Percentiles rank a stretch among this genome's conserved stretches.
Conservation (phyloP, 2,113 vertebrate species). For the Nothobranchius kuhntae region DNA sequence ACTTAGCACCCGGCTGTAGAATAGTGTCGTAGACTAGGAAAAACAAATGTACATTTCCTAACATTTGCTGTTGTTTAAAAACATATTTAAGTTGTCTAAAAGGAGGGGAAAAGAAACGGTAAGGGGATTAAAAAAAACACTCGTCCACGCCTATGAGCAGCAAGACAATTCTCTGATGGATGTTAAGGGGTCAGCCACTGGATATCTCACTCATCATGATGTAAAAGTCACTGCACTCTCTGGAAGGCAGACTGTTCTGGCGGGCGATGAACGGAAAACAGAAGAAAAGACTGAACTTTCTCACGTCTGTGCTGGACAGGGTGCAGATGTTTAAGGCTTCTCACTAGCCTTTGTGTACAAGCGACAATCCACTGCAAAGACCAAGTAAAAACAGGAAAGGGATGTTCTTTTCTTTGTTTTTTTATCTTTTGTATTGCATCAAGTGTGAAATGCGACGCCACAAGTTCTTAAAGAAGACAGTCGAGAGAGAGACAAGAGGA, state of each 20-base stretch:
- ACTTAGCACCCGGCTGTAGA: conserved; percentile 76
- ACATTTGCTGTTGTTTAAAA: conserved; percentile 77
- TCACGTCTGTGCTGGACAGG: conserved; percentile 73
- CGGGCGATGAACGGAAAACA: conserved; percentile 42
- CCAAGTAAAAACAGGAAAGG: conserved; percentile 75
- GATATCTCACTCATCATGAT: conserved; percentile 71
- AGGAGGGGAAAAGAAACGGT: conserved; percentile 37
- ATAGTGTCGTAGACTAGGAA: conserved; percentile 76
- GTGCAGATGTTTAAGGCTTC: conserved; percentile 69
- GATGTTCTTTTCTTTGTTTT: conserved; percentile 47
- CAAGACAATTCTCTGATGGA: conserved; percentile 62
- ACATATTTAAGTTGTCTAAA: conserved; percentile 78
- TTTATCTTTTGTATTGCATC: conserved; percentile 71
- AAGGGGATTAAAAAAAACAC: neutral
- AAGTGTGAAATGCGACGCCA: conserved; percentile 63
- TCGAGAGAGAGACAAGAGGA: conserved; percentile 37
- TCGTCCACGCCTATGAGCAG: conserved; percentile 60
- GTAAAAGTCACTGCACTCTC: conserved; percentile 68
- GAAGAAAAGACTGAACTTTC: conserved; percentile 51
- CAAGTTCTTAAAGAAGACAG: conserved; percentile 35
- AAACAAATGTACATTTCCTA: conserved; percentile 78
- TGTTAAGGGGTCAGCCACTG: conserved; percentile 70
- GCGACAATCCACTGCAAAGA: conserved; percentile 84
- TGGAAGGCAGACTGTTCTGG: conserved; percentile 61
- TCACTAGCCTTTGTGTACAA: conserved; percentile 77